Percentiles rank a stretch among this genome's conserved stretches.
Evolutionary conservation across 2,113 vertebrate species (phyloP).

Genomic region (Osmerus mordax): DNA sequence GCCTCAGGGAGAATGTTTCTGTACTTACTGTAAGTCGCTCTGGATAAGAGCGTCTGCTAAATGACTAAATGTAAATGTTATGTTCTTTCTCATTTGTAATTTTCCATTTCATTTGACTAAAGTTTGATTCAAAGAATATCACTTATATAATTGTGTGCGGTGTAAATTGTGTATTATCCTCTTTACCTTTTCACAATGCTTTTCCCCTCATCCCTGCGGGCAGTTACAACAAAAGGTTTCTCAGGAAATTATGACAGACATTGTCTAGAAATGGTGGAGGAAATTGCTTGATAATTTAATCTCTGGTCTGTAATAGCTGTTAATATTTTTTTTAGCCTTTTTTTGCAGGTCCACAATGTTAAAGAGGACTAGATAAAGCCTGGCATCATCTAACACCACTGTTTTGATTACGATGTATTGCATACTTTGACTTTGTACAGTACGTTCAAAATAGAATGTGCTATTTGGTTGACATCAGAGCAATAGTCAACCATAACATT

Average conservation of each 20-base stretch:
- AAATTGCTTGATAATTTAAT: constrained; percentile 11
- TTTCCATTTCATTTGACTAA: constrained; percentile 3
- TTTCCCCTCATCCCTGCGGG: background rate
- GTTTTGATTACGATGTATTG: background rate
- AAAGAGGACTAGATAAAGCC: background rate
- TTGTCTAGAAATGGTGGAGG: constrained; percentile 8
- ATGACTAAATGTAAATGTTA: background rate
- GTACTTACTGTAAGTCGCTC: too few species aligned
- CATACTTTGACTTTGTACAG: background rate
- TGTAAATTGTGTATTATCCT: constrained; percentile 22
- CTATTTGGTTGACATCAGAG: background rate
- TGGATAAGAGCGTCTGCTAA: too few species aligned
- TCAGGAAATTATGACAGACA: constrained; percentile 4
- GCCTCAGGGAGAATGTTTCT: too few species aligned
- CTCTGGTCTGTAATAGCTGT: constrained; percentile 11
- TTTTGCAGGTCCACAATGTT: background rate
- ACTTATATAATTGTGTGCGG: constrained; percentile 18
- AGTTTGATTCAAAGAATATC: constrained; percentile 8
- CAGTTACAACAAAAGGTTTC: constrained; percentile 1
- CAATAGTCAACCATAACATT: too few species aligned
- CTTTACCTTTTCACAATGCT: background rate
- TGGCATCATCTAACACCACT: background rate
- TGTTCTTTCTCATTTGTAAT: background rate
- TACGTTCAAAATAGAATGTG: background rate
- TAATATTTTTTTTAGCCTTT: background rate